A percentile compares a stretch with the other conserved stretches of the same genome.
phyloP scores from a whole-genome alignment of 1,140 invertebrate species.

The Patella vulgata region DNA sequence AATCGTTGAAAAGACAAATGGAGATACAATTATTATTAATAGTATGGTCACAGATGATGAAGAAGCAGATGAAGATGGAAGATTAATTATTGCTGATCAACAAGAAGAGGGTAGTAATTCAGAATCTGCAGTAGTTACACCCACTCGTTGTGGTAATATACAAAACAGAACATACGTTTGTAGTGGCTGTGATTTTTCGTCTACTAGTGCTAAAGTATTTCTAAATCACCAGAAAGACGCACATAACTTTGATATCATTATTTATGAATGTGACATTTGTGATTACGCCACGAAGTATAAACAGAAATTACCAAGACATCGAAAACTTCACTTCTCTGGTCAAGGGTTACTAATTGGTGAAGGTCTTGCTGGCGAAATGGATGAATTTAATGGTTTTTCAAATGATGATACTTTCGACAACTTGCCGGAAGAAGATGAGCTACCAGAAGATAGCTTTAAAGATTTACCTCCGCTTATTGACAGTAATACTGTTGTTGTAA shows the following conservation, averaged over 20 bases:
- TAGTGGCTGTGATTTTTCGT: slow-evolving; percentile 45
- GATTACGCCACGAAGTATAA: slow-evolving; percentile 60
- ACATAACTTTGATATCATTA: slow-evolving; percentile 45
- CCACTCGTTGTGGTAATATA: slow-evolving; percentile 49
- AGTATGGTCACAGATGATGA: slow-evolving; percentile 14
- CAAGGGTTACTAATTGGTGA: slow-evolving; percentile 14
- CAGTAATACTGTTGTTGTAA: slow-evolving; percentile 35
- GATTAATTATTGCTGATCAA: slow-evolving; percentile 35
- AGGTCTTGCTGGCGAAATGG: background rate
- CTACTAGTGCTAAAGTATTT: slow-evolving; percentile 50
- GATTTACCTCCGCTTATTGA: slow-evolving; percentile 19
- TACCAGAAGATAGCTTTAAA: slow-evolving; percentile 14
- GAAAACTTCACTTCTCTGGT: slow-evolving; percentile 52
- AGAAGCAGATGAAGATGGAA: slow-evolving; percentile 21
- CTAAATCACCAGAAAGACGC: slow-evolving; percentile 50
- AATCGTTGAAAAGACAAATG: slow-evolving; percentile 10
- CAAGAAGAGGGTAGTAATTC: background rate
- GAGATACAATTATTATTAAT: background rate
- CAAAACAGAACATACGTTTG: slow-evolving; percentile 57
- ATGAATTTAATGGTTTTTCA: background rate
- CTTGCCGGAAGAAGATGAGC: slow-evolving; percentile 42
- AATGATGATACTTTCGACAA: slow-evolving; percentile 17
- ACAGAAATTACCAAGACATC: slow-evolving; percentile 56
- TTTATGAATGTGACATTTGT: slow-evolving; percentile 59
- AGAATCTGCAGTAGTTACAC: slow-evolving; percentile 7